A percentile compares a stretch with the other conserved stretches of the same genome.
phyloP scores from a whole-genome alignment of 2,113 vertebrate genomes.

The Tragelaphus scriptus region DNA sequence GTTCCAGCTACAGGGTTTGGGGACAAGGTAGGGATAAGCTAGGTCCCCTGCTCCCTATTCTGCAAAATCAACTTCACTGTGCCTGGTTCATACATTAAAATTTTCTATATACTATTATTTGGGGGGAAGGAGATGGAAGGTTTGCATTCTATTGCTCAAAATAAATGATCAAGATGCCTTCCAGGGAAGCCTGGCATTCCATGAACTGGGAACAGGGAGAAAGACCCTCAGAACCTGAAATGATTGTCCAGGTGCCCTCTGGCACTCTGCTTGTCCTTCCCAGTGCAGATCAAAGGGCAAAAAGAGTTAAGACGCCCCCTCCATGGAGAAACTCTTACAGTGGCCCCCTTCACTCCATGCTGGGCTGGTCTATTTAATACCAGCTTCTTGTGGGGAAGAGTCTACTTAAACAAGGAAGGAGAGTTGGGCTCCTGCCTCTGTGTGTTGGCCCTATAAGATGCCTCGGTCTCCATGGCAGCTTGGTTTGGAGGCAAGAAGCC shows the following conservation, averaged over 20 bases:
- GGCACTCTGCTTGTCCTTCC: too few species aligned
- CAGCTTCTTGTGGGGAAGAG: not conserved
- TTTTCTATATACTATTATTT: not conserved
- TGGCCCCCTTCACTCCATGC: not conserved
- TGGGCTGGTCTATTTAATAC: not conserved
- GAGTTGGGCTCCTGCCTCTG: not conserved
- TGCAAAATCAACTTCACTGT: not conserved
- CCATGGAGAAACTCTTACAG: not conserved
- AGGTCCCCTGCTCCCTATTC: not conserved
- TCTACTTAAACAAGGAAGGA: not conserved
- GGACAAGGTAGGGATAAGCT: not conserved
- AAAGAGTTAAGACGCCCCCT: too few species aligned
- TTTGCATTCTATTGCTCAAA: not conserved
- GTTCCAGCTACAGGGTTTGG: too few species aligned
- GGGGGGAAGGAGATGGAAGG: not conserved
- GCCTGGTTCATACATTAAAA: not conserved
- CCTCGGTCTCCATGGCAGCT: accelerated
- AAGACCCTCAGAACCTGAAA: not conserved
- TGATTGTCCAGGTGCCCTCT: not conserved
- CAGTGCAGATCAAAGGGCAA: not conserved
- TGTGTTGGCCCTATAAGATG: not conserved
- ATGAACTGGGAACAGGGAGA: not conserved
- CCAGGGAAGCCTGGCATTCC: not conserved
- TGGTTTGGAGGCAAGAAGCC: not conserved
- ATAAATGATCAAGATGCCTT: not conserved